phyloP scores from a whole-genome alignment of 2,888 invertebrate species.

The Agonopterix arenella region DNA sequence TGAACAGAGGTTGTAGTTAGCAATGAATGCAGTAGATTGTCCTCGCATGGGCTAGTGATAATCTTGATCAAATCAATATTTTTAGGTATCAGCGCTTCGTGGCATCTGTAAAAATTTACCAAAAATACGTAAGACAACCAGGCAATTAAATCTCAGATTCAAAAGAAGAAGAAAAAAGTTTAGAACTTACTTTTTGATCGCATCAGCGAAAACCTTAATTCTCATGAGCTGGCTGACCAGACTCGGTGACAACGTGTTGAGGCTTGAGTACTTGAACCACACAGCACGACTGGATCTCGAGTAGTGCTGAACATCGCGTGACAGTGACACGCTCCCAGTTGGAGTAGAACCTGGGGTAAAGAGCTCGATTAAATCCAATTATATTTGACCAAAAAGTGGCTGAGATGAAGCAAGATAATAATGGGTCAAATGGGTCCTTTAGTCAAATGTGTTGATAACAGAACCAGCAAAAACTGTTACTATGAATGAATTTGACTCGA shows the following conservation, averaged over 20 bases:
- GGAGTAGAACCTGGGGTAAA: conserved; percentile 44
- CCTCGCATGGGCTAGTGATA: neutral
- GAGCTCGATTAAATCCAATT: neutral
- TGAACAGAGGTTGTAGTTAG: conserved; percentile 11
- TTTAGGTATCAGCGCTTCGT: neutral
- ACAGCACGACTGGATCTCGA: conserved; percentile 82
- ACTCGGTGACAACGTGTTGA: conserved; percentile 80
- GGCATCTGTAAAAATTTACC: neutral
- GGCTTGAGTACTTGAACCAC: conserved; percentile 83
- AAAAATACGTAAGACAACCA: too few relatives aligned
- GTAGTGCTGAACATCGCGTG: conserved; percentile 76
- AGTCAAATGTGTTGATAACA: too few relatives aligned
- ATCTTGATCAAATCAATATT: neutral
- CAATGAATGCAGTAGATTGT: conserved; percentile 7
- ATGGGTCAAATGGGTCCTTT: too few relatives aligned
- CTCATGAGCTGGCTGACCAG: conserved; percentile 77
- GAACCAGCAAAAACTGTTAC: too few relatives aligned
- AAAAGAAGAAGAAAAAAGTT: neutral
- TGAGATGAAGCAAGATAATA: too few relatives aligned
- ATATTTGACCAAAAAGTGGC: too few relatives aligned
- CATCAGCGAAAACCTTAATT: conserved; percentile 66
- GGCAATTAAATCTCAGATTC: too few relatives aligned
- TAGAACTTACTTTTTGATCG: conserved; percentile 38
- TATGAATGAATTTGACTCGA: too few relatives aligned
- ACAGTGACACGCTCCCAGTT: conserved; percentile 45